These are phyloP conservation scores for Sciurus carolinensis DNA, from an alignment of 2,797 vertebrate species.

Conservation along the genomic window DNA sequence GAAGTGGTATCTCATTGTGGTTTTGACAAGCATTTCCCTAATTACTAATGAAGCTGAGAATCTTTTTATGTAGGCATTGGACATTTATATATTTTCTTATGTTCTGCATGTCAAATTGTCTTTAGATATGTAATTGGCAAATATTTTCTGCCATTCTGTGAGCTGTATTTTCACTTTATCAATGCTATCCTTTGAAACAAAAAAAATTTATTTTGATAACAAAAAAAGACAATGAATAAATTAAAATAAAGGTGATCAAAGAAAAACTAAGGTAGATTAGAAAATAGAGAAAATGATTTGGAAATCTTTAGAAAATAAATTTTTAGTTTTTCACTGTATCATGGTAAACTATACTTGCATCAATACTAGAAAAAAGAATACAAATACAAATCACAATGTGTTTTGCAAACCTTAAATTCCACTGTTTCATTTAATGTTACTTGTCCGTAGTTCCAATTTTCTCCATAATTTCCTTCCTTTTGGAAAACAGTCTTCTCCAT, in stretches of 20 bases:
- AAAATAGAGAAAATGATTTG: background rate
- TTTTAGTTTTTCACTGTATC: background rate
- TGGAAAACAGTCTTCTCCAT: slow-evolving; percentile 88
- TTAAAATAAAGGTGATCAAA: slow-evolving; percentile 11
- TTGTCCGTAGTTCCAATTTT: slow-evolving; percentile 95
- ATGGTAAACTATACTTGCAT: background rate
- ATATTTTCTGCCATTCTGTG: background rate
- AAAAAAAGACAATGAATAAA: background rate
- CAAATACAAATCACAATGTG: slow-evolving; percentile 25
- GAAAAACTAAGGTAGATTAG: background rate
- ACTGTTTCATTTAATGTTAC: slow-evolving; percentile 91
- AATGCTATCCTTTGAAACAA: slow-evolving; percentile 1
- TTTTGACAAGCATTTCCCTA: background rate
- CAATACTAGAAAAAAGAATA: background rate
- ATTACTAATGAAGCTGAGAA: background rate
- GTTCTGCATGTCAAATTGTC: background rate
- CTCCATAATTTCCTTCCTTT: slow-evolving; percentile 95
- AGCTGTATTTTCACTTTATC: slow-evolving; percentile 9
- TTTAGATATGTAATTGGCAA: background rate
- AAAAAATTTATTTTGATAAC: background rate
- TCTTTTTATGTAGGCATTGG: background rate
- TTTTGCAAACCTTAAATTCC: slow-evolving; percentile 89
- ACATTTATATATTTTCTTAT: background rate
- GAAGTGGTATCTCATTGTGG: background rate
- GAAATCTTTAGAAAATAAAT: slow-evolving; percentile 27